Conservation (phyloP, 2,113 vertebrate species). For the Pterocles orientalis region DNA sequence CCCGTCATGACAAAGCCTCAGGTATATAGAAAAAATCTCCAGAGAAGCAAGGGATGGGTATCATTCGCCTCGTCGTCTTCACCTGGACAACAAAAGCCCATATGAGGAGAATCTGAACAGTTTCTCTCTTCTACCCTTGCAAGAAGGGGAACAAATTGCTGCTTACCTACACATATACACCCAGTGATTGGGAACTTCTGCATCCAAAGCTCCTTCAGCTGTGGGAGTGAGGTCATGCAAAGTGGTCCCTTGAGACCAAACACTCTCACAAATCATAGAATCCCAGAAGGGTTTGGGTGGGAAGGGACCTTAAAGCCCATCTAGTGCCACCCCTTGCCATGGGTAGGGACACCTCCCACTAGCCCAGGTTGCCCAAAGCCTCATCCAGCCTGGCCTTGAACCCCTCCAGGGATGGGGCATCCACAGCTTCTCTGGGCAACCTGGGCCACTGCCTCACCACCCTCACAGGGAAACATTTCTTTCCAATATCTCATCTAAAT, state of each 20-base stretch:
- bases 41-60: not conserved
- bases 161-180: not conserved
- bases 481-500: no score
- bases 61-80: not conserved
- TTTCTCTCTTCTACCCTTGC: not conserved
- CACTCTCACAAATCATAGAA: not conserved
- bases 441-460: no score
- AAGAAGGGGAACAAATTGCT: not conserved
- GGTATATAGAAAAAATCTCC: not conserved
- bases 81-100: not conserved
- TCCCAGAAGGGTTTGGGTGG: no score
- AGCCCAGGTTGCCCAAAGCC: no score
- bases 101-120: not conserved
- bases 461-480: no score
- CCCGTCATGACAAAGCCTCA: not conserved
- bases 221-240: not conserved
- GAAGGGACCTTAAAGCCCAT: no score
- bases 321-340: no score
- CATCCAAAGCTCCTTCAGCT: not conserved
- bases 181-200: not conserved
- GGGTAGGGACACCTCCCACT: no score
- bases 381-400: no score
- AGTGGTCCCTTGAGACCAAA: not conserved
- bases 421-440: no score
- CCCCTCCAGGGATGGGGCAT: no score